These are phyloP conservation scores for Volucella inflata DNA, from an alignment of 2,888 invertebrate genomes.

Conservation along the genomic window DNA sequence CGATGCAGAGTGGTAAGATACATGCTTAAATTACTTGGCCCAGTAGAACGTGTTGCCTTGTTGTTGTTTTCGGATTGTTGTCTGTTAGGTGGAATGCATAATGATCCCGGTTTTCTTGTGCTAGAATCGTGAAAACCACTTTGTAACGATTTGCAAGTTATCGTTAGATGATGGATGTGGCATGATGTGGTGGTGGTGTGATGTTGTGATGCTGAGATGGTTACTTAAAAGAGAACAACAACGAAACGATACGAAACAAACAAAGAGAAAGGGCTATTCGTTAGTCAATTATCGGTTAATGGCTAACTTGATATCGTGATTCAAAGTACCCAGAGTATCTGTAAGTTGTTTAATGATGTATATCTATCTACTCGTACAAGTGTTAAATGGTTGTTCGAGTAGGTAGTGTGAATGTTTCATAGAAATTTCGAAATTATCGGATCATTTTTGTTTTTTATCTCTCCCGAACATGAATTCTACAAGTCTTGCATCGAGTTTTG, in stretches of 20 bases:
- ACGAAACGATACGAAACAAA: neutral
- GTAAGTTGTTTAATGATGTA: slow-evolving; percentile 34
- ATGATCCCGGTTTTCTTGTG: slow-evolving; percentile 51
- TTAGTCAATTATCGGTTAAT: slow-evolving; percentile 65
- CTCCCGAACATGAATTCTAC: too few relatives aligned
- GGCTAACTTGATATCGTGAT: slow-evolving; percentile 65
- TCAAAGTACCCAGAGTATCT: slow-evolving; percentile 34
- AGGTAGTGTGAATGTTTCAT: slow-evolving; percentile 19
- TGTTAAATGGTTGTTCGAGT: slow-evolving; percentile 49
- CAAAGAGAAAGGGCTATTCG: neutral
- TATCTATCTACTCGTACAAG: slow-evolving; percentile 28
- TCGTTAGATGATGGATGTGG: slow-evolving; percentile 56
- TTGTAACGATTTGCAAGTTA: slow-evolving; percentile 71
- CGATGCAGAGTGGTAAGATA: neutral
- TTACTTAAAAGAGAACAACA: neutral
- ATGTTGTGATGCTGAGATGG: slow-evolving; percentile 22
- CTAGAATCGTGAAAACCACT: slow-evolving; percentile 55
- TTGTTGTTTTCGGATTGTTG: neutral
- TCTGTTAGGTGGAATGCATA: slow-evolving; percentile 61
- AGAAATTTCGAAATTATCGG: slow-evolving; percentile 25
- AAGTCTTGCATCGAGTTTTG: too few relatives aligned
- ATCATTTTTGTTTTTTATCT: neutral
- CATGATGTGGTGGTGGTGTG: too few relatives aligned
- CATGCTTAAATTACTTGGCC: slow-evolving; percentile 60
- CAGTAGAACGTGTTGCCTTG: slow-evolving; percentile 37